Evolutionary conservation across 1,140 invertebrate species (phyloP), one percentile per base, ranked within the genome.

Genomic region (Dendroctonus valens): DNA sequence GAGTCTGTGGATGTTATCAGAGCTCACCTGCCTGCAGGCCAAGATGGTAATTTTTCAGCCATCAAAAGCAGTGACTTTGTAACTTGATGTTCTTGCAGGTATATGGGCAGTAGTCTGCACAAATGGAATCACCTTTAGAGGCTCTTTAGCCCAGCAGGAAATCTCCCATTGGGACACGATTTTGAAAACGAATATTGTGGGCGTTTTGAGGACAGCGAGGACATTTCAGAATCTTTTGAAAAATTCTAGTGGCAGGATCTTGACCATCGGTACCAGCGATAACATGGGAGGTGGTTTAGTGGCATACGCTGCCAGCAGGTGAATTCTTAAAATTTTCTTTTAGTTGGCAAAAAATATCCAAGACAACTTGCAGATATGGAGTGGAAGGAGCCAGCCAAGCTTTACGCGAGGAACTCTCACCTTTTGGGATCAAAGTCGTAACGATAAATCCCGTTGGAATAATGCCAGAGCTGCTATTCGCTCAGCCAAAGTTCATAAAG

Each of bases 81-180:
- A 1, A 46, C 44, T 11, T 46, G 12, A 11, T 46, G 9, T 46
- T 41, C 40, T 58, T 50, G 38, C 74, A 91, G 91, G 90, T 69
- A 83, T 93, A 58, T 90, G 89, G 86, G 89, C 90, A 41, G 89
- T 93, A 5, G 86, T 93, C 49, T 91, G 92, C 75, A 92, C 90
- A 2, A 89, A 87, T 8, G 90, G 90, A 9, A 83, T 86, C 66
- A 85, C 87, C 55, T 82, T 88, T 76, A 80, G 86, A 61, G 84
- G 88, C n/a, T 79, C 84, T 37, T 82, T 90, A 40, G 87, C 89
- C 60, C 83, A 82, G 58, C 90, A 91, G 72, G 86, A 90, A 60
- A 85, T 88, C 2, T 79, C 84, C 0, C 87, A 89, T 72, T 91
- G 90, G 90, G 90, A 92, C 74, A 83, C 85, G 9, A 89, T 91